These are phyloP conservation scores for Platygyra sinensis DNA, from an alignment of 64 coral and sea anemone genomes.

Conservation along the genomic window DNA sequence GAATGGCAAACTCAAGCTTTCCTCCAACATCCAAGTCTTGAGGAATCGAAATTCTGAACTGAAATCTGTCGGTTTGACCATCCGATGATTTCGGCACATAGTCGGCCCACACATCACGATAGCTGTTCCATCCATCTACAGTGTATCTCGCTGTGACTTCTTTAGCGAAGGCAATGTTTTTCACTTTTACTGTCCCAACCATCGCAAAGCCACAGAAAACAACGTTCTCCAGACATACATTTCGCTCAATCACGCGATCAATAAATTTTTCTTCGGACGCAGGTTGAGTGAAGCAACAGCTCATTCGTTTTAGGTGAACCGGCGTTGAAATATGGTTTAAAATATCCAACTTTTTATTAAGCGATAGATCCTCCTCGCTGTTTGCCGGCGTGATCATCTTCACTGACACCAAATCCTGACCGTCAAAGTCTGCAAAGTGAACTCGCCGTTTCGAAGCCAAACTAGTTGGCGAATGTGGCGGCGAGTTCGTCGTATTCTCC, in stretches of 20 bases:
- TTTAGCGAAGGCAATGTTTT: constrained; percentile 90
- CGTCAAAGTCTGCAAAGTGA: constrained; percentile 80
- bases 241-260: constrained; percentile 57
- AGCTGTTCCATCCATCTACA: constrained; percentile 74
- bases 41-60: constrained; percentile 83
- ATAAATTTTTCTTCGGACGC: constrained; percentile 37
- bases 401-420: constrained; percentile 80
- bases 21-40: constrained; percentile 56
- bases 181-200: constrained; percentile 75
- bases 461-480: constrained; percentile 26
- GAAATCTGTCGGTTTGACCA: constrained; percentile 77
- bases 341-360: constrained; percentile 26
- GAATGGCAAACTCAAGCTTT: constrained; percentile 80
- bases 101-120: constrained; percentile 82
- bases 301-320: constrained; percentile 51
- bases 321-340: constrained; percentile 28
- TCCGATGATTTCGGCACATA: constrained; percentile 80
- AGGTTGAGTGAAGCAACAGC: constrained; percentile 82
- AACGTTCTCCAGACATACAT: constrained; percentile 86
- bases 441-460: constrained; percentile 67
- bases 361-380: constrained; percentile 72
- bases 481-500: neutral
- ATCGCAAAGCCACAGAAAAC: constrained; percentile 80
- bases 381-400: constrained; percentile 89
- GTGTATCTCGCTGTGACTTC: constrained; percentile 86